Conservation (phyloP, 2,888 invertebrate species). For the Portevinia maculata region DNA sequence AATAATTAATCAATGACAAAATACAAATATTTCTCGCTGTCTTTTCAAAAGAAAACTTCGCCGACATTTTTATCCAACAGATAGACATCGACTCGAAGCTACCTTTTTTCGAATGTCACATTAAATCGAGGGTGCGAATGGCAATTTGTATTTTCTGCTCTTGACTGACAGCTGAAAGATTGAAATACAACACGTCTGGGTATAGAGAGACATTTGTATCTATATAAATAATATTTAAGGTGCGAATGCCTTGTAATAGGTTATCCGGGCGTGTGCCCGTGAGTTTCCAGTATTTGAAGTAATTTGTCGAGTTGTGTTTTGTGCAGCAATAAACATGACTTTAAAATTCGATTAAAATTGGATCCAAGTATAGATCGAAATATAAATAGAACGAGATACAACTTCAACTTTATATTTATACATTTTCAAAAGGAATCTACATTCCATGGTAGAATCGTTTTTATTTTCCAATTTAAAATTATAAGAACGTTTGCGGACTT, state of each 20-base stretch:
- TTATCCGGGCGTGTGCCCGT: slow-evolving; percentile 4
- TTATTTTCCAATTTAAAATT: slow-evolving; percentile 4
- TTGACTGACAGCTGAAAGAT: slow-evolving; percentile 59
- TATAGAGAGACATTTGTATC: slow-evolving; percentile 14
- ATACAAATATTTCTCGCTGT: slow-evolving; percentile 22
- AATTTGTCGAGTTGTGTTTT: slow-evolving; percentile 42
- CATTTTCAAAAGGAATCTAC: slow-evolving; percentile 1
- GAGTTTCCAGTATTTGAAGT: slow-evolving; percentile 36
- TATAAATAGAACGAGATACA: slow-evolving; percentile 30
- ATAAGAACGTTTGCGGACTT: not conserved
- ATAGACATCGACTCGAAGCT: slow-evolving; percentile 6
- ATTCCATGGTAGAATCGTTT: slow-evolving; percentile 18
- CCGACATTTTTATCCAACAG: slow-evolving; percentile 26
- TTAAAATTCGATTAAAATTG: slow-evolving; percentile 51
- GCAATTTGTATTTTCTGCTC: slow-evolving; percentile 66
- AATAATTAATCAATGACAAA: slow-evolving; percentile 57
- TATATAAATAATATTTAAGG: slow-evolving; percentile 1
- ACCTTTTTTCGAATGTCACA: slow-evolving; percentile 63
- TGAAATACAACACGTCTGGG: slow-evolving; percentile 51
- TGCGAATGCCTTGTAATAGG: slow-evolving; percentile 16
- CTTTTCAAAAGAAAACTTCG: slow-evolving; percentile 11
- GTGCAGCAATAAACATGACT: slow-evolving; percentile 43
- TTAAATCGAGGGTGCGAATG: slow-evolving; percentile 56
- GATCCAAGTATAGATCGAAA: slow-evolving; percentile 1
- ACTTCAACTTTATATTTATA: not conserved